Evolutionary conservation across 1,140 invertebrate species (phyloP).

Genomic region (Nephila pilipes): DNA sequence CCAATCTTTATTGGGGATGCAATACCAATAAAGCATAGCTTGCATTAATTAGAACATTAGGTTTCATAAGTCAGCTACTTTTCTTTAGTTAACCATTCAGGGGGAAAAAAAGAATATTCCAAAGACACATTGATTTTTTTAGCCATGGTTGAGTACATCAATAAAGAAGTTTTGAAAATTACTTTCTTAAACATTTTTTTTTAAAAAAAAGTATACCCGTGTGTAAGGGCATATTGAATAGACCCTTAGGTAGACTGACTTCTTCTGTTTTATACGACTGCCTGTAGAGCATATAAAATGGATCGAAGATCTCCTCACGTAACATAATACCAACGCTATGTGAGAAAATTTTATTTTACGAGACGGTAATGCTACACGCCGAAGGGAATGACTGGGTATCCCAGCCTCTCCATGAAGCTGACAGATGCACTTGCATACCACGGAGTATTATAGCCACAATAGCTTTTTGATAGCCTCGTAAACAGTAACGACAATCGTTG

Average conservation of each 20-base stretch:
- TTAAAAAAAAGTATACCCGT: background rate
- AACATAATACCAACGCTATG: background rate
- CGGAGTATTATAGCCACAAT: background rate
- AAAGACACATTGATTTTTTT: no score
- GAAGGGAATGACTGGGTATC: background rate
- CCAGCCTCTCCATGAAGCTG: slow-evolving; percentile 4
- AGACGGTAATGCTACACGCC: background rate
- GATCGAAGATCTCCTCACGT: background rate
- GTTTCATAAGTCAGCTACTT: no score
- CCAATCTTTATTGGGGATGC: no score
- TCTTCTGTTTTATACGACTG: background rate
- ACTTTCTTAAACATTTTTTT: no score
- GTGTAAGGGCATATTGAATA: no score
- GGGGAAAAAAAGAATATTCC: no score
- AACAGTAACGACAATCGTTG: background rate
- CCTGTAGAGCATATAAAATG: background rate
- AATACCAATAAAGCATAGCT: no score
- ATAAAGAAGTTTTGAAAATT: no score
- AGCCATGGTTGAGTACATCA: no score
- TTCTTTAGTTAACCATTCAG: no score
- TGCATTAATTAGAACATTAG: no score
- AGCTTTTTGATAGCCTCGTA: slow-evolving; percentile 31
- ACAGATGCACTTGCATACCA: slow-evolving; percentile 17
- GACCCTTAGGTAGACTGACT: background rate
- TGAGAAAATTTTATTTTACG: slow-evolving; percentile 33